Conservation (phyloP, 2,888 invertebrate genomes). For the Oligia strigilis region DNA sequence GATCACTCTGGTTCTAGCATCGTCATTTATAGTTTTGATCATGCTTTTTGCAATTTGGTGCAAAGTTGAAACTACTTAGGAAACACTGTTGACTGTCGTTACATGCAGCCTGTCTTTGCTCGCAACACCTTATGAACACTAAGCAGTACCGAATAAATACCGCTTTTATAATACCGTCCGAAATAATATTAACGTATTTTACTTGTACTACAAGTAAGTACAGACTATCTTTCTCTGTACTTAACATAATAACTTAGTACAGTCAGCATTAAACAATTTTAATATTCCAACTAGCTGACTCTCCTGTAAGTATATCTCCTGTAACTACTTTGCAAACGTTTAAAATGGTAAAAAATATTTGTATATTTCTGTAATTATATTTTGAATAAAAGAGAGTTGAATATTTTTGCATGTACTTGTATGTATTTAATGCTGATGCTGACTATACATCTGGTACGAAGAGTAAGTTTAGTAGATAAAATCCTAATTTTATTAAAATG, state of each 20-base stretch:
- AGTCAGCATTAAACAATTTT: conserved; percentile 55
- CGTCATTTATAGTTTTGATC: background rate
- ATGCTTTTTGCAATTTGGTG: background rate
- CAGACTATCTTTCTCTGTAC: conserved; percentile 38
- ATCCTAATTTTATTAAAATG: conserved; percentile 27
- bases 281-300: conserved; percentile 49
- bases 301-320: conserved; percentile 33
- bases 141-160: conserved; percentile 32
- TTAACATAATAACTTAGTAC: conserved; percentile 35
- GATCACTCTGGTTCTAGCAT: too few relatives aligned
- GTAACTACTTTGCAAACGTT: conserved; percentile 45
- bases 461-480: conserved; percentile 14
- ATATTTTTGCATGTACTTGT: conserved; percentile 52
- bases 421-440: conserved; percentile 57
- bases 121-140: conserved; percentile 15
- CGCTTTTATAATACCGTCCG: conserved; percentile 63
- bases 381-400: conserved; percentile 60
- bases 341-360: conserved; percentile 51
- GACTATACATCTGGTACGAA: conserved; percentile 44
- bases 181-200: conserved; percentile 54
- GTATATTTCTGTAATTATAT: conserved; percentile 54
- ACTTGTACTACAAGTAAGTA: conserved; percentile 39
- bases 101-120: conserved; percentile 3
- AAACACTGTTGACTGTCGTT: background rate
- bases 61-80: background rate